Evolutionary conservation across 2,888 invertebrate species (phyloP), one percentile per base, ranked within the genome.

Genomic region (Coenonympha arcania): DNA sequence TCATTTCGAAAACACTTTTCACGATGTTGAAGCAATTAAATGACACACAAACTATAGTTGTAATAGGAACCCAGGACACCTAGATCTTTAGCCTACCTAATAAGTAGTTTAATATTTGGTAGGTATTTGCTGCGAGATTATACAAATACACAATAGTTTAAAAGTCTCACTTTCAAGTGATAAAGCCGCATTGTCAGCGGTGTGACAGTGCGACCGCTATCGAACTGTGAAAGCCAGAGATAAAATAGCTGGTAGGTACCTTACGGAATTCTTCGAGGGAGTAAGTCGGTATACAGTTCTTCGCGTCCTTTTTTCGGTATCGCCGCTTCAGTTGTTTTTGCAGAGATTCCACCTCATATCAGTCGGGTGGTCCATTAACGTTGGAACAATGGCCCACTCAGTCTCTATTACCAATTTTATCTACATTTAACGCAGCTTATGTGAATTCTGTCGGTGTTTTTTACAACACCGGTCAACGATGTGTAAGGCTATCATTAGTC

Each of bases 311-410:
- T 81, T 82, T 81, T 71, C 65, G 65, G 65, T 66, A 71, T 67
- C 71, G 69, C 68, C 69, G 68, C 72, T 73, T 73, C 66, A 60
- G 57, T 60, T 58, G 79, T 80, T 83, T 84, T 83, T 80, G 84
- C 81, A 65, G 65, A 66, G 65, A 70, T 64, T 67, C 68, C 76
- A 68, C 68, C 65, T 60, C 52, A 54, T 66, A 70, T 71, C 75
- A 66, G 71, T 69, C 78, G 83, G 81, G 84, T 83, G 84, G 84
- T 82, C 85, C 84, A 81, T 82, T 81, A 80, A 76, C 64, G 56
- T 54, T 71, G 73, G 77, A 81, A 84, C 84, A 85, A 85, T 82
- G 78, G 80, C 52, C 75, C 75, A 73, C 79, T 81, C 71, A 68
- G 68, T 66, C 74, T 75, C 76, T 81, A 77, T 79, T 80, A 74